Evolutionary conservation across 2,797 vertebrate species (phyloP), one percentile per base, ranked within the genome.

Genomic region (Neosilurus hyrtlii): DNA sequence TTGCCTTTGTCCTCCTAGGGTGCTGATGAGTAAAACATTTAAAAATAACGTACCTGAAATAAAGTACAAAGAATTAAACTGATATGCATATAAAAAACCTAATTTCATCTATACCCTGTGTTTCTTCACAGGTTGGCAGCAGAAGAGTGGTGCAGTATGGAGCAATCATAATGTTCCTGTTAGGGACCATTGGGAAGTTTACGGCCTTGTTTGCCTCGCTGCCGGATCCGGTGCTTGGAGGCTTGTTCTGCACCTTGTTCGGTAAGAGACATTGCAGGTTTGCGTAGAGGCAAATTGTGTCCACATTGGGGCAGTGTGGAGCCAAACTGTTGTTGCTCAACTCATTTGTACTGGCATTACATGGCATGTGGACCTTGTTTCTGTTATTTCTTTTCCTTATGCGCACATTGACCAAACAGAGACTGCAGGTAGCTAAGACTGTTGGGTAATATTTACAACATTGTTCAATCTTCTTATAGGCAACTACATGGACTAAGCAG

Each of bases 231-330:
- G 95, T 99, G 84, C 95, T 99, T 0, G 98, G 97, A 7, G 97
- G 97, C 37, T 97, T 99, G 96, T 99, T 99, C 93, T 99, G 98
- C 90, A 97, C 97, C 0, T 91, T 99, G 8, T 99, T 99, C 4
- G 98, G 98, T 99, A 92, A 94, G 93, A 89, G 83, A 16, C 2
- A 62, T 35, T 5, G 57, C 78, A n/a, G 0, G 80, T 16, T 80
- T 52, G n/a, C 22, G 35, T 43, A 51, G 24, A 54, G 56, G 70
- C 80, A 49, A 26, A 22, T 62, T 81, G 73, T 80, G 37, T 59
- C 83, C 89, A 88, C 85, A 82, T 16, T 24, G 54, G 77, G 87
- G 85, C 86, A 84, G 83, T 86, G 62, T 82, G 59, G 79, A 79
- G 81, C 35, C 14, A n/a, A 9, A 62, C 56, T 24, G 8, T 52